These are phyloP conservation scores for Periophthalmus magnuspinnatus DNA, from an alignment of 2,797 vertebrate genomes.

Conservation along the genomic window DNA sequence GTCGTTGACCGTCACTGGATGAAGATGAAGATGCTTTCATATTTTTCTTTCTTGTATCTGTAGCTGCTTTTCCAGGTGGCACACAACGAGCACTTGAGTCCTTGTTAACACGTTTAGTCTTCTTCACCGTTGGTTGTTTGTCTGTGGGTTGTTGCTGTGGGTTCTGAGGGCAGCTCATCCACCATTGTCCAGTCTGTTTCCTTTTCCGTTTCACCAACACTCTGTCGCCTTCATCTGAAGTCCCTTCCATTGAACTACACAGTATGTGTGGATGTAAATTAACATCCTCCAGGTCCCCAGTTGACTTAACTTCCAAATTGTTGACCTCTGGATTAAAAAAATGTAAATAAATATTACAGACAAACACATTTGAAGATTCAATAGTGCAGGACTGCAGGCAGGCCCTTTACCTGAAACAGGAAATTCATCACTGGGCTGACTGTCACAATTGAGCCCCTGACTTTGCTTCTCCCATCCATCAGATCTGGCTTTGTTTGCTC, in stretches of 20 bases:
- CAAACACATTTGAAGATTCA: not conserved
- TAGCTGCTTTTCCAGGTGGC: constrained; percentile 27
- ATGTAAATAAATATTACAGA: not conserved
- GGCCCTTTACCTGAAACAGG: constrained; percentile 36
- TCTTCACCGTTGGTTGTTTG: constrained; percentile 16
- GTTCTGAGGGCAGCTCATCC: constrained; percentile 35
- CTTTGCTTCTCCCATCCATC: constrained; percentile 10
- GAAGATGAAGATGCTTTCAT: constrained; percentile 4
- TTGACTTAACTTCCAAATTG: constrained; percentile 7
- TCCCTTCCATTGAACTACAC: constrained; percentile 1
- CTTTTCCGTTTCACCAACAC: constrained; percentile 54
- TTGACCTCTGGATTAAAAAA: not conserved
- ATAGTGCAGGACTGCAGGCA: not conserved
- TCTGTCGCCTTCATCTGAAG: constrained; percentile 25
- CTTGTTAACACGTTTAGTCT: constrained; percentile 25
- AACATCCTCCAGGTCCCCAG: constrained; percentile 2
- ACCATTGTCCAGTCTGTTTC: constrained; percentile 49
- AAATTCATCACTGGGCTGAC: constrained; percentile 4
- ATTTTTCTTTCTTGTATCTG: constrained; percentile 21
- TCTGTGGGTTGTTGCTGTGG: constrained; percentile 12
- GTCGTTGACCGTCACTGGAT: not conserved
- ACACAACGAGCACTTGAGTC: not conserved
- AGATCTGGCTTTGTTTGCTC: not conserved
- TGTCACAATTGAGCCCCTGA: constrained; percentile 5
- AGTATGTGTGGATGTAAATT: constrained; percentile 15